Base-by-base conservation (phyloP, 2,888 invertebrate species). In the Tipula lateralis region DNA sequence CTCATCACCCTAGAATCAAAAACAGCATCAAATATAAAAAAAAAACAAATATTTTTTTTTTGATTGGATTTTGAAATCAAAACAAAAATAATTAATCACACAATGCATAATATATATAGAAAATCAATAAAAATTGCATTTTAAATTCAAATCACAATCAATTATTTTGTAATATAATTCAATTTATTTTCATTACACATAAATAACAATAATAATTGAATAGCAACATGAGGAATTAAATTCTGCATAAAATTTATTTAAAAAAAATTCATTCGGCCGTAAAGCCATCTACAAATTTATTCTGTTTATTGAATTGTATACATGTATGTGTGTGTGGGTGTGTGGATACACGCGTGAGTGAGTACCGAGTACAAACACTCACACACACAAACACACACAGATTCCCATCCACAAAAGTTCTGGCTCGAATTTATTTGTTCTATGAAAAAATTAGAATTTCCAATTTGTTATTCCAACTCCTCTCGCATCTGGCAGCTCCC, bases 121-220 rank as follows among this genome's bases (percentile, higher is more conserved):
- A 66, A 66, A 66, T 66, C 44, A 50, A 50, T 50, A 50, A 16
- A 50, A 50, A 50, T 66, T 66, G 24, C 24, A 9, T 66, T 66
- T 66, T 2, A 66, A 66, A 66, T 66, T 66, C 66, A 66, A 66
- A 66, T 66, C 66, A 66, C 66, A 66, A 24, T 66, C 66, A 66
- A 66, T 66, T 66, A 66, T 66, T 66, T 66, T 66, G 66, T 66
- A 66, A 66, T 66, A 66, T 9, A 66, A 66, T 66, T 66, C 4
- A 66, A 66, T 66, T 66, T 66, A 24, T 66, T 66, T 66, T 66
- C 66, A 66, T 66, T 66, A 66, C 66, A 66, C 50, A 66, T 66
- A 66, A 66, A 66, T 9, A n/a, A n/a, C n/a, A n/a, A 24, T 66
- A 24, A 44, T 44, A 44, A 32, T 44, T 1, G 1, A 44, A n/a